These are phyloP conservation scores for Sycophila texana DNA, from an alignment of 2,888 invertebrate genomes.

Conservation along the genomic window DNA sequence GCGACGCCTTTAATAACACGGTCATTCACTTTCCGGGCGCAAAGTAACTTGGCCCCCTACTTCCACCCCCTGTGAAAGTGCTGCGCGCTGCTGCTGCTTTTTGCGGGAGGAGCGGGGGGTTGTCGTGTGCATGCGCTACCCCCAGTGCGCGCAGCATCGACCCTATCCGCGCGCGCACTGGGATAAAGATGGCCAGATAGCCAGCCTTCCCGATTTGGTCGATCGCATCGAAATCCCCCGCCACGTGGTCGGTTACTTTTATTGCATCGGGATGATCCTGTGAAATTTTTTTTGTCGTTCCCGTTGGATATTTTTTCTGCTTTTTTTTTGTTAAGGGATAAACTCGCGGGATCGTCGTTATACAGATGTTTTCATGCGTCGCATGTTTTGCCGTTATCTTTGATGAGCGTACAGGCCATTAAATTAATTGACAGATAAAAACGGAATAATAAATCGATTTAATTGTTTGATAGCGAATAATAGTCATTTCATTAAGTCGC, in stretches of 20 bases:
- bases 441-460: no score
- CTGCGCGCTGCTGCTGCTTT: not conserved
- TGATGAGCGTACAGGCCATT: no score
- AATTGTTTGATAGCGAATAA: no score
- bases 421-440: no score
- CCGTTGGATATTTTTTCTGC: no score
- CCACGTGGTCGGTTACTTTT: conserved; percentile 2
- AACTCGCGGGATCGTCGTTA: no score
- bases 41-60: conserved; percentile 14
- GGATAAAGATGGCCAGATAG: conserved; percentile 12
- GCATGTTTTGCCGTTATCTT: no score
- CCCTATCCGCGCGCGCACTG: not conserved
- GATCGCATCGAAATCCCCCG: not conserved
- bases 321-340: no score
- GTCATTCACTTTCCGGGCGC: conserved; percentile 42
- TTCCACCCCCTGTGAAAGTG: not conserved
- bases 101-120: not conserved
- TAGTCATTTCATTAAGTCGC: no score
- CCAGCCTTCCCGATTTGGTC: conserved; percentile 7
- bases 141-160: conserved; percentile 7
- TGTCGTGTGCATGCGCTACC: conserved; percentile 5
- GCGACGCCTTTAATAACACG: conserved; percentile 9
- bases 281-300: not conserved
- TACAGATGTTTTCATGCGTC: no score
- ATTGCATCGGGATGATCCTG: not conserved